Conservation (phyloP, 2,113 vertebrate species). For the Cryptomyrus ogoouensis region DNA sequence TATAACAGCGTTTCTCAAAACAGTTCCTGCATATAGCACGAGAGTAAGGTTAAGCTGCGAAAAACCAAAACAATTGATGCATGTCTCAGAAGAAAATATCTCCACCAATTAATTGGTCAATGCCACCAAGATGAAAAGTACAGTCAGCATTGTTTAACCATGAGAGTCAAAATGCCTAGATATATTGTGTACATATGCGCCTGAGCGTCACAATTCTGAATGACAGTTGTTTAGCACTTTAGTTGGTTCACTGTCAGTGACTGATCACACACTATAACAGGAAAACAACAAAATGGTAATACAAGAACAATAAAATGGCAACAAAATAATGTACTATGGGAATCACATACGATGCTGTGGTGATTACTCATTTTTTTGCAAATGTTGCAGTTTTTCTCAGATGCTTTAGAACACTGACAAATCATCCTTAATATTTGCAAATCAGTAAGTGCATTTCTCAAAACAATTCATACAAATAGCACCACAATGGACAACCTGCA, state of each 20-base stretch:
- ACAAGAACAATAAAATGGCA: neutral
- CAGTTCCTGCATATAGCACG: neutral
- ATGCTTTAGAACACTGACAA: neutral
- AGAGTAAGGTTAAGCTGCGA: neutral
- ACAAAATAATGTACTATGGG: neutral
- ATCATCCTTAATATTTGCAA: neutral
- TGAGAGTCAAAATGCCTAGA: neutral
- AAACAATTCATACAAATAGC: neutral
- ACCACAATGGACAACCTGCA: neutral
- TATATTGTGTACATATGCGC: neutral
- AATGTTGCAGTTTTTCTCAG: neutral
- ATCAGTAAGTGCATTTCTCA: neutral
- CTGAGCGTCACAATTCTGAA: neutral
- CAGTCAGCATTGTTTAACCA: neutral
- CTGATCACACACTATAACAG: neutral
- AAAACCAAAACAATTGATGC: neutral
- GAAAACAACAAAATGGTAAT: neutral
- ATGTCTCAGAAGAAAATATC: neutral
- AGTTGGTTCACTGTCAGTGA: neutral
- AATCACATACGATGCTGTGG: neutral
- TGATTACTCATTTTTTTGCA: neutral
- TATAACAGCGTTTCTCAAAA: neutral
- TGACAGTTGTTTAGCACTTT: neutral
- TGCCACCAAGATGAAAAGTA: neutral
- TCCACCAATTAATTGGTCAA: neutral